phyloP scores from a whole-genome alignment of 2,113 vertebrate genomes.

The Petrocephalus zakoni region DNA sequence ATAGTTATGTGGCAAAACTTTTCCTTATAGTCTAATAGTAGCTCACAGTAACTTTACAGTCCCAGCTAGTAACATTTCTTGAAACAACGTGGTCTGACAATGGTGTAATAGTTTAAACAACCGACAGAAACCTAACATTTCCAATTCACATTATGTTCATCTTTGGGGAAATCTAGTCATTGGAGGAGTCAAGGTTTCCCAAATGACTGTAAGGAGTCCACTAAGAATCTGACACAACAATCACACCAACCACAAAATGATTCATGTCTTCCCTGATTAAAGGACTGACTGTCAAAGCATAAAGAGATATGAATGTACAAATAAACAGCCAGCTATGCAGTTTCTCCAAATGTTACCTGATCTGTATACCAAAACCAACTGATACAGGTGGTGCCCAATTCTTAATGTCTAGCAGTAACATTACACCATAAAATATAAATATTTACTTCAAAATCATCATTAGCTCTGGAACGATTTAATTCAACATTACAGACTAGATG shows the following conservation, averaged over 20 bases:
- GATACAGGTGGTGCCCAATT: background rate
- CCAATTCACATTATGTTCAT: background rate
- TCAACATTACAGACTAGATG: background rate
- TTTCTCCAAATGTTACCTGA: background rate
- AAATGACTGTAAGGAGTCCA: background rate
- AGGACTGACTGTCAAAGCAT: background rate
- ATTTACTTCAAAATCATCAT: background rate
- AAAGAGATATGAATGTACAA: background rate
- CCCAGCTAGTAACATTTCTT: background rate
- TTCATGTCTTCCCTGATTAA: background rate
- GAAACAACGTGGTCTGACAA: background rate
- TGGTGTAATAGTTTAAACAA: background rate
- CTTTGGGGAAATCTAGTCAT: background rate
- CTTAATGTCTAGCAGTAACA: background rate
- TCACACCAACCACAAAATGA: background rate
- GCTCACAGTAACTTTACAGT: background rate
- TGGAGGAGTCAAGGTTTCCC: background rate
- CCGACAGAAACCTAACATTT: background rate
- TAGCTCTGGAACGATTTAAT: background rate
- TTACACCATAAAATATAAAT: background rate
- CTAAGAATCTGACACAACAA: background rate
- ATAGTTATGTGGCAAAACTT: background rate
- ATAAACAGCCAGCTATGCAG: background rate
- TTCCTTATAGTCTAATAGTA: background rate
- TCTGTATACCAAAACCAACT: background rate